Evolutionary conservation across 1,140 invertebrate species (phyloP).

Genomic region (Neoseiulus cucumeris): DNA sequence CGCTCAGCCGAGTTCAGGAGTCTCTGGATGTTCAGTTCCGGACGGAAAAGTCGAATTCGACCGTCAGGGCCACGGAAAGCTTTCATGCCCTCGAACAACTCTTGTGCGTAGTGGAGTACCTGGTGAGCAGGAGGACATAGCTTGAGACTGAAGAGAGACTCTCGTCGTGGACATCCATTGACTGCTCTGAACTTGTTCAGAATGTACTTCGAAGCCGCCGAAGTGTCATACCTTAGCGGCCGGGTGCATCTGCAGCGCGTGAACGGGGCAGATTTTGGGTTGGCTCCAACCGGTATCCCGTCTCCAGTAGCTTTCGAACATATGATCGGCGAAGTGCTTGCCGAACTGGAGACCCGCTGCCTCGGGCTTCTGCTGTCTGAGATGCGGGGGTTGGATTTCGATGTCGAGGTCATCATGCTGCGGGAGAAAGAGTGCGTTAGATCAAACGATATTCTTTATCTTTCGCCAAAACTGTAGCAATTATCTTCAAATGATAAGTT

Average conservation of each 20-base stretch:
- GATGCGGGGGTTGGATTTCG: background rate
- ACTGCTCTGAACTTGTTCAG: no score
- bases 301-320: conserved; percentile 10
- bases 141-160: no score
- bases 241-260: conserved; percentile 3
- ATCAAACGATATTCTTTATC: no score
- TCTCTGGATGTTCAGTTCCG: conserved; percentile 80
- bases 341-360: background rate
- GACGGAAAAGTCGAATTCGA: conserved; percentile 79
- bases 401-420: conserved; percentile 4
- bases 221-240: background rate
- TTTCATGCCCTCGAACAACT: conserved; percentile 98
- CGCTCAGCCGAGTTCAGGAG: conserved; percentile 67
- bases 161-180: no score
- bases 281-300: background rate
- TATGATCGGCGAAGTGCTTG: conserved; percentile 3
- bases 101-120: conserved; percentile 20
- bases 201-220: no score
- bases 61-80: conserved; percentile 83
- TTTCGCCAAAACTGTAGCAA: no score
- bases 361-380: background rate
- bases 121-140: background rate
- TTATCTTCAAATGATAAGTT: no score
- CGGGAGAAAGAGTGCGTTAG: background rate
- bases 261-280: background rate